phyloP scores from a whole-genome alignment of 2,888 invertebrate genomes.

The Folsomia candida region DNA sequence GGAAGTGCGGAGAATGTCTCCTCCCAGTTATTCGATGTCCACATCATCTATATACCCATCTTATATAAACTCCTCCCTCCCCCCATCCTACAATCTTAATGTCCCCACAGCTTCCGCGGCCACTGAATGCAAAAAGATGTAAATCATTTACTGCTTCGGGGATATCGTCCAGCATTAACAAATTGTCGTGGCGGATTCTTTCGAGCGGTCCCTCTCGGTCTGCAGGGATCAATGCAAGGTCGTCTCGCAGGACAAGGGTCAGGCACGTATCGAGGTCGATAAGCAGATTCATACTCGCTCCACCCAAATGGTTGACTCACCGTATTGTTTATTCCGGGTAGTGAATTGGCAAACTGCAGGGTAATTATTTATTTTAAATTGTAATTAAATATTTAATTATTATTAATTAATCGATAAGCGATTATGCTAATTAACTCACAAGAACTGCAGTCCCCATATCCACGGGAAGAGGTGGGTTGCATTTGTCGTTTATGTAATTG shows the following conservation, averaged over 20 bases:
- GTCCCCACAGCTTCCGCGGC: no score
- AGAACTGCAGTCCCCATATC: constrained; percentile 47
- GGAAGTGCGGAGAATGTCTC: neutral
- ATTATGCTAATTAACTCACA: constrained; percentile 28
- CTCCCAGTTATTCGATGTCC: no score
- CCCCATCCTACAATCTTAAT: no score
- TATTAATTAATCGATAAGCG: no score
- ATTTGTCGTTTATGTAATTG: constrained; percentile 41
- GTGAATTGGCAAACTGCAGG: constrained; percentile 43
- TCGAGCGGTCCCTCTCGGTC: constrained; percentile 29
- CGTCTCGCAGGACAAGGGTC: constrained; percentile 35
- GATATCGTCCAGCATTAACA: constrained; percentile 29
- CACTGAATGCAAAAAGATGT: no score
- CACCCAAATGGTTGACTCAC: constrained; percentile 46
- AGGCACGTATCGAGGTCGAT: constrained; percentile 46
- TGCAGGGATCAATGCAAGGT: constrained; percentile 40
- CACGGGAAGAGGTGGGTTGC: constrained; percentile 34
- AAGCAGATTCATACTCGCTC: constrained; percentile 50
- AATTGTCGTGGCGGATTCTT: constrained; percentile 42
- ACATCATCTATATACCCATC: no score
- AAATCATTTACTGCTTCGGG: constrained; percentile 20
- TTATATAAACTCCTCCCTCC: no score
- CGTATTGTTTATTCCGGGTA: constrained; percentile 48
- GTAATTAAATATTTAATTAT: no score
- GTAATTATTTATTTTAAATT: neutral